Evolutionary conservation across 2,888 invertebrate species (phyloP), one percentile per base, ranked within the genome.

Genomic region (Ectobius pallidus): DNA sequence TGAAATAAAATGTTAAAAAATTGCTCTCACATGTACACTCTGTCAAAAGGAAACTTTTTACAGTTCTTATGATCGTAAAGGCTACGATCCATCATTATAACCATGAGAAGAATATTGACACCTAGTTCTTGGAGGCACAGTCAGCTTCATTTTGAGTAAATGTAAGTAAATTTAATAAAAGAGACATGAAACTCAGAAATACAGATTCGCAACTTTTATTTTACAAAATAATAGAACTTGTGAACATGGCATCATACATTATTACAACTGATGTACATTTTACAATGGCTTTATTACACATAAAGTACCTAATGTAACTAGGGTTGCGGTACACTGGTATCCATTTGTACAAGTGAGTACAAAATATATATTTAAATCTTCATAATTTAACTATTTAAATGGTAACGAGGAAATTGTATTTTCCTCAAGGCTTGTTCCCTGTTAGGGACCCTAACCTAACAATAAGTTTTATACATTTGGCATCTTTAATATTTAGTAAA

Each of bases 331-430:
- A 70, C 25, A 32, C 25, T 55, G 44, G 44, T 25, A 63, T 63
- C 61, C 16, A 34, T 62, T 70, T 61, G 61, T 70, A 71, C 63
- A 63, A 22, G 62, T 71, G 62, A 49, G 65, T 71, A 71, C 63
- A 71, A 71, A 71, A 71, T 71, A 71, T 71, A 71, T 49, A 61
- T 49, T 39, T 42, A 65, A 65, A 69, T 70, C 70, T 70, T 39
- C 63, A 32, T 62, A 16, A 63, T n/a, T 25, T 22, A 25, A 52
- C 52, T 52, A 52, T 62, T 62, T 22, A 34, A 34, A n/a, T 62
- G 9, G 20, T 62, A 34, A 16, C 16, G 22, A 32, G 32, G 18
- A 39, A 62, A 20, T 20, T 34, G 9, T 32, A 18, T 22, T 34
- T 32, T 62, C 39, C 62, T 34, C 34, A 22, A 62, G 62, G n/a